Evolutionary conservation across 2,888 invertebrate species (phyloP).

Genomic region (Linnaemya tessellans): DNA sequence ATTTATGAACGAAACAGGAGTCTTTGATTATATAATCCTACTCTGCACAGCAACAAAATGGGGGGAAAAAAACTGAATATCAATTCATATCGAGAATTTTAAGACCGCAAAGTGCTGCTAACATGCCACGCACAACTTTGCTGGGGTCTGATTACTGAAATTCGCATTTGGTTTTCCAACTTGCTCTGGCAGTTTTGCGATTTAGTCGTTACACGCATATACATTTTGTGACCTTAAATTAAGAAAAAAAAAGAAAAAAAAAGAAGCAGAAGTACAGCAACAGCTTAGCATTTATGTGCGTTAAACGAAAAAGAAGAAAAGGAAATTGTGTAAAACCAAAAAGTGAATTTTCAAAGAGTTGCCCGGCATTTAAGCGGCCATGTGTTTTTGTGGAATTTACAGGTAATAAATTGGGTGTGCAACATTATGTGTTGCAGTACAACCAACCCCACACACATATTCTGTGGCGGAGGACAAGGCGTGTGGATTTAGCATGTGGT

Average conservation of each 20-base stretch:
- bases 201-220: constrained; percentile 10
- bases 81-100: constrained; percentile 12
- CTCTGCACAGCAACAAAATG: background rate
- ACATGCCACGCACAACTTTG: background rate
- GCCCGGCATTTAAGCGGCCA: background rate
- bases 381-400: constrained; percentile 53
- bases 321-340: background rate
- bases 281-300: background rate
- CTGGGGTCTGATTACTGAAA: constrained; percentile 33
- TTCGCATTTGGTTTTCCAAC: constrained; percentile 19
- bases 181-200: constrained; percentile 9
- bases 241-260: background rate
- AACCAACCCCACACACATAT: background rate
- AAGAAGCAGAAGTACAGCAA: background rate
- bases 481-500: constrained; percentile 9
- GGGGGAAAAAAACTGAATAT: background rate
- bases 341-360: constrained; percentile 24
- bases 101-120: constrained; percentile 33
- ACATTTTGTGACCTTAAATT: background rate
- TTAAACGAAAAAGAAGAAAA: background rate
- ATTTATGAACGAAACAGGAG: constrained; percentile 30
- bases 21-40: constrained; percentile 24
- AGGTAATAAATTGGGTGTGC: constrained; percentile 46
- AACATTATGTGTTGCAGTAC: constrained; percentile 1
- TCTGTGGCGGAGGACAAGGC: background rate